These are phyloP conservation scores for Scarus forsteni DNA, from an alignment of 2,797 vertebrate species.

Conservation along the genomic window DNA sequence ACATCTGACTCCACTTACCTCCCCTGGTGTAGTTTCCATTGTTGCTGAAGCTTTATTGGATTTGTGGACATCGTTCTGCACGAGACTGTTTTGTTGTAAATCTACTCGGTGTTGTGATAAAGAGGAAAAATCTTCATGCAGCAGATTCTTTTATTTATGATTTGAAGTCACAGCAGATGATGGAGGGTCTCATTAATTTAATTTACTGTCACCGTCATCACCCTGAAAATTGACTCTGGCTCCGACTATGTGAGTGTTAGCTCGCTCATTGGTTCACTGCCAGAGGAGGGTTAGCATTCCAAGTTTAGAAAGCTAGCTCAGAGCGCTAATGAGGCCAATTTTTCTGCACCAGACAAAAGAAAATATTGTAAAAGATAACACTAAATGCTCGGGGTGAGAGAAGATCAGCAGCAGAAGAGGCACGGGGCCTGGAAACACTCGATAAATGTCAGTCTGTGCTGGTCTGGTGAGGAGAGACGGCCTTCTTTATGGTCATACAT, in stretches of 20 bases:
- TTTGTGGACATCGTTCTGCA: conserved; percentile 1
- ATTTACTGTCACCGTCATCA: conserved; percentile 62
- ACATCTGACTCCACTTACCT: neutral
- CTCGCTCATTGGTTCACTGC: conserved; percentile 41
- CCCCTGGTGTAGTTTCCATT: neutral
- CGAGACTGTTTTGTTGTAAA: conserved; percentile 6
- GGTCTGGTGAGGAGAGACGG: neutral
- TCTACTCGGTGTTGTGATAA: neutral
- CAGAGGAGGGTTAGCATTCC: conserved; percentile 40
- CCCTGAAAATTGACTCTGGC: conserved; percentile 40
- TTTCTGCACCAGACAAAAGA: conserved; percentile 40
- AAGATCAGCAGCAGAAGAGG: conserved; percentile 5
- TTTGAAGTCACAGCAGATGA: conserved; percentile 35
- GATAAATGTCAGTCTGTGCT: neutral
- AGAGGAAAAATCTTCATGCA: conserved; percentile 23
- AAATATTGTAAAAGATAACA: conserved; percentile 56
- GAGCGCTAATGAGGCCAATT: conserved; percentile 60
- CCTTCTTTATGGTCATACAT: too few species aligned
- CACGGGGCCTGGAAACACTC: neutral
- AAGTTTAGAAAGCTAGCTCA: conserved; percentile 36
- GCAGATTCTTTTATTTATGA: conserved; percentile 32
- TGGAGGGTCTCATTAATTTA: conserved; percentile 65
- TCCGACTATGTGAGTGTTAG: conserved; percentile 36
- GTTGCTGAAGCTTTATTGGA: conserved; percentile 1
- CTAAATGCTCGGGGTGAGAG: neutral